Conservation (phyloP, 2,797 vertebrate species). For the Amphiprion clarkii region DNA sequence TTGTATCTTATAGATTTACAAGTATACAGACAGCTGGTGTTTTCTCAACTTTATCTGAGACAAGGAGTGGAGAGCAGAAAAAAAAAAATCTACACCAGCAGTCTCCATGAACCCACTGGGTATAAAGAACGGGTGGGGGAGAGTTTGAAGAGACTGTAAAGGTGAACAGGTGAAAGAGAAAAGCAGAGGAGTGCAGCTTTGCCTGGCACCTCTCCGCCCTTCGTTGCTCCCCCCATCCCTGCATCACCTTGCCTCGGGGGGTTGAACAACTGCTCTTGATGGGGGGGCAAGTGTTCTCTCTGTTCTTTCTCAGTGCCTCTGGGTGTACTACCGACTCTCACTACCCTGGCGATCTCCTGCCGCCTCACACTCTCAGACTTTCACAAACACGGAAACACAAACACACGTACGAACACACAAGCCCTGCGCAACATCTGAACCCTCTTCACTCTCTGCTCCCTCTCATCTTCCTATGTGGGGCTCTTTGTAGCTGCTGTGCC, state of each 20-base stretch:
- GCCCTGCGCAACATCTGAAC: conserved; percentile 79
- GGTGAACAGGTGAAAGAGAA: conserved; percentile 81
- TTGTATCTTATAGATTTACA: conserved; percentile 62
- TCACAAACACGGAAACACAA: conserved; percentile 70
- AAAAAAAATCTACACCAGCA: conserved; percentile 60
- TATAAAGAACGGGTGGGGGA: conserved; percentile 69
- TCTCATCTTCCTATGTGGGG: conserved; percentile 85
- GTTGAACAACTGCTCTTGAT: conserved; percentile 83
- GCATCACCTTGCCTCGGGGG: conserved; percentile 83
- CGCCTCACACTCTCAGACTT: conserved; percentile 75
- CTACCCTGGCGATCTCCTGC: conserved; percentile 84
- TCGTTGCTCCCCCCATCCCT: conserved; percentile 75
- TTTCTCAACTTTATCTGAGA: conserved; percentile 76
- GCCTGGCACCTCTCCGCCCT: conserved; percentile 78
- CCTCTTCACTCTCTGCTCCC: conserved; percentile 76
- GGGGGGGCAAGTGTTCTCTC: conserved; percentile 83
- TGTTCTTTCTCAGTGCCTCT: conserved; percentile 81
- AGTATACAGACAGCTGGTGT: conserved; percentile 62
- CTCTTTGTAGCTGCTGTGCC: conserved; percentile 81
- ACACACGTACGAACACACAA: conserved; percentile 67
- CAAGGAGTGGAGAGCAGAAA: conserved; percentile 35
- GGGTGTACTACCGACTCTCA: conserved; percentile 81
- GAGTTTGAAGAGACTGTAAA: conserved; percentile 76
- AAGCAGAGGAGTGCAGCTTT: conserved; percentile 76
- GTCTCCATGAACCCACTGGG: conserved; percentile 76